These are phyloP conservation scores for Tadarida brasiliensis DNA, from an alignment of 2,797 vertebrate species.

Conservation along the genomic window DNA sequence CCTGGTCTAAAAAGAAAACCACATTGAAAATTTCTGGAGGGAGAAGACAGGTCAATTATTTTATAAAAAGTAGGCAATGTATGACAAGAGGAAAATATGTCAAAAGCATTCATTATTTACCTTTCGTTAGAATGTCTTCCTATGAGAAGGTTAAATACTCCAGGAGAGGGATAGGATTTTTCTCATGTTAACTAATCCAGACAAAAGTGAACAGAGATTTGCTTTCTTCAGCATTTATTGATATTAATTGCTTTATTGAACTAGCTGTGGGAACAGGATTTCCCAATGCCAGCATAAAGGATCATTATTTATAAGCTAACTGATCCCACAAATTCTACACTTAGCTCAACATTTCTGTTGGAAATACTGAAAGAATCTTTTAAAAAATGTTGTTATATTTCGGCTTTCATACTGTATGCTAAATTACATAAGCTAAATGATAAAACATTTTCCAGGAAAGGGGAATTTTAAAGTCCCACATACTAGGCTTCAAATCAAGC, in stretches of 20 bases:
- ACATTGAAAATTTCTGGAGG: slow-evolving; percentile 82
- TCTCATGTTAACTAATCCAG: slow-evolving; percentile 87
- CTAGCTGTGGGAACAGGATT: slow-evolving; percentile 88
- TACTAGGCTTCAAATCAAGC: slow-evolving; percentile 74
- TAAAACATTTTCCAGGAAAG: slow-evolving; percentile 84
- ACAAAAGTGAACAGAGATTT: slow-evolving; percentile 88
- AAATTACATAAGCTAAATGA: slow-evolving; percentile 80
- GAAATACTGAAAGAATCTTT: slow-evolving; percentile 84
- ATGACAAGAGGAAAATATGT: slow-evolving; percentile 89
- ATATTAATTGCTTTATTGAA: slow-evolving; percentile 91
- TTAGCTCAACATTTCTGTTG: slow-evolving; percentile 89
- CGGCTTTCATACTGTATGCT: slow-evolving; percentile 72
- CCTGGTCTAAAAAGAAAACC: slow-evolving; percentile 82
- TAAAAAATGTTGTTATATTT: slow-evolving; percentile 81
- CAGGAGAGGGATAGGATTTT: slow-evolving; percentile 83
- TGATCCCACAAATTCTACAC: slow-evolving; percentile 88
- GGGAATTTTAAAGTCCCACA: slow-evolving; percentile 77
- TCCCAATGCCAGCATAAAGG: slow-evolving; percentile 88
- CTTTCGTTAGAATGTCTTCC: slow-evolving; percentile 86
- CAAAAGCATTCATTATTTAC: slow-evolving; percentile 90
- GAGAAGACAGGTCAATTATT: slow-evolving; percentile 85
- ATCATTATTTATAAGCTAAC: slow-evolving; percentile 91
- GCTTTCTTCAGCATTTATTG: slow-evolving; percentile 89
- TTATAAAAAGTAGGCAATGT: slow-evolving; percentile 85
- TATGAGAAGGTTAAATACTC: slow-evolving; percentile 88